Evolutionary conservation across 2,888 invertebrate genomes (phyloP).

Genomic region (Teinopalpus imperialis): DNA sequence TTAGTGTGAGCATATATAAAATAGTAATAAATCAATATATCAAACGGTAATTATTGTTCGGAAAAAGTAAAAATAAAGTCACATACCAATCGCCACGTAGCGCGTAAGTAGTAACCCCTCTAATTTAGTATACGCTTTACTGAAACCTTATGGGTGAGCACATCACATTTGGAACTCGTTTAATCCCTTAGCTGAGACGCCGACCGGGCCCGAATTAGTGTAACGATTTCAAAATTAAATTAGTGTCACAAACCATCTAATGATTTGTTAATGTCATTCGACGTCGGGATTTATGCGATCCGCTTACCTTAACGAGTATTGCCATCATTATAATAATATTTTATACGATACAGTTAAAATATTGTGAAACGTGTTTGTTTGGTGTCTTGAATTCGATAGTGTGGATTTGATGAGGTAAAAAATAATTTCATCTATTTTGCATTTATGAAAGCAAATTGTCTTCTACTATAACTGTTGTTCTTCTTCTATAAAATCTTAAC

Average conservation of each 20-base stretch:
- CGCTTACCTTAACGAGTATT: slow-evolving; percentile 34
- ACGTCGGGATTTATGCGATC: slow-evolving; percentile 54
- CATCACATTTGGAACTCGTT: slow-evolving; percentile 3
- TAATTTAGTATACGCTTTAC: slow-evolving; percentile 14
- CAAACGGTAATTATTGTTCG: too few species aligned
- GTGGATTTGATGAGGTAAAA: too few species aligned
- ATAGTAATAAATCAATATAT: too few species aligned
- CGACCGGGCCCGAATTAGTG: slow-evolving; percentile 8
- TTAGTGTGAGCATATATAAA: too few species aligned
- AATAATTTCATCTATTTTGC: too few species aligned
- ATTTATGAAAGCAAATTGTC: too few species aligned
- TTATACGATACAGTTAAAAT: slow-evolving; percentile 19
- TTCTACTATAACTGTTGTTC: too few species aligned
- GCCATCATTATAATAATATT: slow-evolving; percentile 22
- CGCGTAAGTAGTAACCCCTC: too few species aligned
- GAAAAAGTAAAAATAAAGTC: too few species aligned
- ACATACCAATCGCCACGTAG: too few species aligned
- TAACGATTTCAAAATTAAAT: slow-evolving; percentile 22
- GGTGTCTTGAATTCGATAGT: slow-evolving; percentile 3
- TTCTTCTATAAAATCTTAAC: too few species aligned
- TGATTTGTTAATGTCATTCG: slow-evolving; percentile 42
- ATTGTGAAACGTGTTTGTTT: slow-evolving; percentile 2
- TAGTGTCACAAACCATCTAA: slow-evolving; percentile 21
- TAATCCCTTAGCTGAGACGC: not conserved
- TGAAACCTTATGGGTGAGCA: slow-evolving; percentile 18